phyloP scores from a whole-genome alignment of 1,140 invertebrate species.

The Drosophila ironensis region DNA sequence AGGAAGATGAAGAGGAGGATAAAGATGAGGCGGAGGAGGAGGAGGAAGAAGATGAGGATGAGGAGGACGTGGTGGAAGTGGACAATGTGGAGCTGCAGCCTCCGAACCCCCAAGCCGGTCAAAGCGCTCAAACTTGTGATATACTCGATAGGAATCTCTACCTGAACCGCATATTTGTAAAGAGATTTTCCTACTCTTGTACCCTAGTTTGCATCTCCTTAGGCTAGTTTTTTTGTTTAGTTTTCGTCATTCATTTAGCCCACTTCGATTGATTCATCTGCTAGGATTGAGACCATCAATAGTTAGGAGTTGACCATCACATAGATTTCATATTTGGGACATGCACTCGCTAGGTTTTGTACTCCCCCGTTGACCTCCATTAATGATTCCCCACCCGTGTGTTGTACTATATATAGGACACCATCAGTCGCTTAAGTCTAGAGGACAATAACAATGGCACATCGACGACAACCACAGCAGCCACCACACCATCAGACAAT shows the following conservation, averaged over 20 bases:
- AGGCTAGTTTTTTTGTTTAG: not conserved
- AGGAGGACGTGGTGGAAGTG: conserved; percentile 5
- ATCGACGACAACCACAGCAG: conserved; percentile 4
- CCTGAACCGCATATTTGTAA: conserved; percentile 73
- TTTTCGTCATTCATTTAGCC: not conserved
- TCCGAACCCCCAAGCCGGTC: conserved; percentile 7
- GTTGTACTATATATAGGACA: conserved; percentile 55
- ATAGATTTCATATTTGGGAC: not conserved
- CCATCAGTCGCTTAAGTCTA: conserved; percentile 52
- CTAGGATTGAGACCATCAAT: too few species aligned
- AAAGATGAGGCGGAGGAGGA: not conserved
- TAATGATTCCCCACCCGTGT: not conserved
- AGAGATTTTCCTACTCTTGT: conserved; percentile 1
- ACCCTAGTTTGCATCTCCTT: too few species aligned
- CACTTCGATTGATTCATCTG: not conserved
- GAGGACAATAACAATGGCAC: conserved; percentile 62
- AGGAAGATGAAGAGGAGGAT: not conserved
- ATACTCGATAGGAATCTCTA: conserved; percentile 74
- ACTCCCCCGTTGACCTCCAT: not conserved
- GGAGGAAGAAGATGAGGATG: not conserved
- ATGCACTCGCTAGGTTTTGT: not conserved
- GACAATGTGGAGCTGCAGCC: conserved; percentile 8
- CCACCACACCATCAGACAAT: conserved; percentile 23
- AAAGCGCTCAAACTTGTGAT: conserved; percentile 65
- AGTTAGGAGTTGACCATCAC: too few species aligned